phyloP scores from a whole-genome alignment of 2,888 invertebrate genomes.

The Leptopterna dolabrata region DNA sequence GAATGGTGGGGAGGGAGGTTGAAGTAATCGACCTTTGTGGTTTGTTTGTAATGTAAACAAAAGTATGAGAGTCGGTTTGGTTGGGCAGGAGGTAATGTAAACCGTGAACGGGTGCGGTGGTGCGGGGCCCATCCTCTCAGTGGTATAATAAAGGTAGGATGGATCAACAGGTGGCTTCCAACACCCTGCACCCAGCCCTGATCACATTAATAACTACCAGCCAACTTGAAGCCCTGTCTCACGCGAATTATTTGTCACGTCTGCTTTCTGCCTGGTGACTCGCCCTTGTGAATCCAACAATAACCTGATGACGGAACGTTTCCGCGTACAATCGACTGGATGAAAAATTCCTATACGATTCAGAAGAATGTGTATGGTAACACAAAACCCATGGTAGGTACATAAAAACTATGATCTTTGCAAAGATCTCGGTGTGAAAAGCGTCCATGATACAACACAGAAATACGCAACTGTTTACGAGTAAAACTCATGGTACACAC shows the following conservation, averaged over 20 bases:
- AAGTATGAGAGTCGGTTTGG: slow-evolving; percentile 9
- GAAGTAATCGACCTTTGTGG: neutral
- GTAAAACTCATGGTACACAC: too few species aligned
- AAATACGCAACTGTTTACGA: too few species aligned
- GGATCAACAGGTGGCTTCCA: slow-evolving; percentile 8
- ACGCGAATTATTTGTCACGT: slow-evolving; percentile 33
- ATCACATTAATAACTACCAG: slow-evolving; percentile 46
- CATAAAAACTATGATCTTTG: too few species aligned
- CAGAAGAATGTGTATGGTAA: too few species aligned
- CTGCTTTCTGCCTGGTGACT: neutral
- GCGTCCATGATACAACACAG: too few species aligned
- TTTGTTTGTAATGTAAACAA: slow-evolving; percentile 36
- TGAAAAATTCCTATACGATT: too few species aligned
- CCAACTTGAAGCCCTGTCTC: slow-evolving; percentile 38
- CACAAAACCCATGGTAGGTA: too few species aligned
- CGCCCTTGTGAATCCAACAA: neutral
- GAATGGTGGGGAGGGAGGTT: too few species aligned
- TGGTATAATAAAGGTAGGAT: slow-evolving; percentile 40
- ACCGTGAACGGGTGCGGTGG: neutral
- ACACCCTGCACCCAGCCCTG: neutral
- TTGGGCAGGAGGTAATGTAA: neutral
- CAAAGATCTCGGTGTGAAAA: too few species aligned
- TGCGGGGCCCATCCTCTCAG: neutral
- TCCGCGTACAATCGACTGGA: neutral
- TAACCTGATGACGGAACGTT: neutral